phyloP scores from a whole-genome alignment of 2,113 vertebrate species.

The Zonotrichia leucophrys region DNA sequence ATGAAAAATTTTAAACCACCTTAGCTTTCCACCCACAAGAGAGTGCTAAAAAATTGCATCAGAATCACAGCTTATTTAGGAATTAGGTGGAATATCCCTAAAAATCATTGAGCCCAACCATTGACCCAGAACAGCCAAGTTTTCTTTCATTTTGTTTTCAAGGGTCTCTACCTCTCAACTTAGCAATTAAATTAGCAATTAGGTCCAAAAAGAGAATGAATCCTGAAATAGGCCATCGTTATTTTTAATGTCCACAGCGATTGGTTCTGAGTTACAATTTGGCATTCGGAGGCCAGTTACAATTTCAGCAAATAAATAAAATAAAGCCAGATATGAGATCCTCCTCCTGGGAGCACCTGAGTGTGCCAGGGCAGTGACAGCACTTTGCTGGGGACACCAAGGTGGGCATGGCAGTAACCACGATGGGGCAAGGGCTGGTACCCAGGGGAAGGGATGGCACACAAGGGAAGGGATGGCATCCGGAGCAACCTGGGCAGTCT shows the following conservation, averaged over 20 bases:
- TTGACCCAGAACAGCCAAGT: neutral
- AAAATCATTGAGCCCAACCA: neutral
- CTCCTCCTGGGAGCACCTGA: neutral
- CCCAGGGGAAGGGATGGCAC: neutral
- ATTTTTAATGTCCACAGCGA: neutral
- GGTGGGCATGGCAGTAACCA: neutral
- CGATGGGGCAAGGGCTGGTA: neutral
- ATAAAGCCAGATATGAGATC: neutral
- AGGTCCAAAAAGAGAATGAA: neutral
- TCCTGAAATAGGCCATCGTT: neutral
- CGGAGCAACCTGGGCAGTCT: neutral
- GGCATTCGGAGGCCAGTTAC: neutral
- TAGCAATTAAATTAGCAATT: neutral
- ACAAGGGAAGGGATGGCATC: neutral
- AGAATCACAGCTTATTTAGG: neutral
- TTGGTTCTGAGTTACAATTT: neutral
- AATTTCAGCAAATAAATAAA: neutral
- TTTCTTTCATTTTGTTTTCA: neutral
- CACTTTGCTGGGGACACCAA: neutral
- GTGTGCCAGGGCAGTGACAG: accelerated
- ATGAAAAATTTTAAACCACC: neutral
- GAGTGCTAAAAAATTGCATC: neutral
- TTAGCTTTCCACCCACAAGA: neutral
- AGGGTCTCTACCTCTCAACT: neutral
- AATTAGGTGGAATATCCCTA: neutral